Conservation (phyloP, 2,888 invertebrate species). For the Cheilosia variabilis region DNA sequence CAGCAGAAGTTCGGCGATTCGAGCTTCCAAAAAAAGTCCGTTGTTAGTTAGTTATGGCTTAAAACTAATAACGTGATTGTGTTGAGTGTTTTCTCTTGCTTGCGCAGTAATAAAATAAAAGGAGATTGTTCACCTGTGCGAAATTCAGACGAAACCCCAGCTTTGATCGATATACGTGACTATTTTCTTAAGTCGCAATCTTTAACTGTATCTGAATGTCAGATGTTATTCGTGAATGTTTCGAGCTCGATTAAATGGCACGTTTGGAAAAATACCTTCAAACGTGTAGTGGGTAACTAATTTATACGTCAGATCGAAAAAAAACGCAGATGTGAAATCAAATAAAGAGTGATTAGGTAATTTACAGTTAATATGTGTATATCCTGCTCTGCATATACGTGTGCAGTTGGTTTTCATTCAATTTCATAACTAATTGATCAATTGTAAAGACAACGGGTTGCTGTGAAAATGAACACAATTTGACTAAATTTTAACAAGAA, state of each 20-base stretch:
- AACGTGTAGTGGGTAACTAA: constrained; percentile 23
- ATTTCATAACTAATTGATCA: no score
- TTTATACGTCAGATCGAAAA: neutral
- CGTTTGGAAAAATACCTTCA: constrained; percentile 25
- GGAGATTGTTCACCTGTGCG: constrained; percentile 52
- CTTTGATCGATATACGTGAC: constrained; percentile 42
- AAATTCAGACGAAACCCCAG: constrained; percentile 29
- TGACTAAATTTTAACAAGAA: no score
- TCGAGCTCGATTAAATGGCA: neutral
- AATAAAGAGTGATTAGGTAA: constrained; percentile 1
- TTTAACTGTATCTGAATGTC: constrained; percentile 30
- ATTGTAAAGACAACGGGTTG: no score
- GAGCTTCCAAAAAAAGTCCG: constrained; percentile 6
- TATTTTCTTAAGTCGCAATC: constrained; percentile 29
- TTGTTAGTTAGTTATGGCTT: constrained; percentile 14
- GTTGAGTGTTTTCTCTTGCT: neutral
- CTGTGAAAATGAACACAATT: no score
- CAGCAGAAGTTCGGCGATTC: neutral
- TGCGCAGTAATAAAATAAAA: neutral
- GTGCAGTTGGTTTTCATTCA: no score
- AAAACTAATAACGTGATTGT: neutral
- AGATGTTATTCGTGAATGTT: constrained; percentile 15
- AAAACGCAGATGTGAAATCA: constrained; percentile 2
- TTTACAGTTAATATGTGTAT: neutral
- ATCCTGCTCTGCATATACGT: neutral